Evolutionary conservation across 2,797 vertebrate species (phyloP), one percentile per base, ranked within the genome.

Genomic region (Malurus splendens): DNA sequence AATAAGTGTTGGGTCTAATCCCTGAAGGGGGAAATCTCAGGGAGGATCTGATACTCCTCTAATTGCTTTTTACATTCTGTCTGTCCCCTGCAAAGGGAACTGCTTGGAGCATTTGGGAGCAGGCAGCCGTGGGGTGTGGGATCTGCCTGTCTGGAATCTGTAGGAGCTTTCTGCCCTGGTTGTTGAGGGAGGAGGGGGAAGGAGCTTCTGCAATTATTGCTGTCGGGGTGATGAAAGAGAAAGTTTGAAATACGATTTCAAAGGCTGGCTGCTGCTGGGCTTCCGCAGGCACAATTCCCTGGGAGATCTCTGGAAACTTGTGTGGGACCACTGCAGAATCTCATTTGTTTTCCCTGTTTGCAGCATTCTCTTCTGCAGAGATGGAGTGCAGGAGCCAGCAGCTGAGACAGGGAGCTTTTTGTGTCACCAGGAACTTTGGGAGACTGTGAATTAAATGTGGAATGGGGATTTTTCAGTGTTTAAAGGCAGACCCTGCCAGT

Each of bases 241-340:
- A 88, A 86, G 91, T 83, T 66, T 75, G 64, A 89, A 75, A 81
- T 22, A 14, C 0, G 4, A 59, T 84, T 86, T 92, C 90, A 86
- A 81, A 89, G 80, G 77, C 83, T 65, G 88, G 59, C 87, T 86
- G 93, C 92, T 94, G 76, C 90, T 74, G 76, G 67, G 89, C 91
- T 89, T 92, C 90, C 10, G 80, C 85, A 48, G 82, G 81, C 91
- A 51, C 42, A 90, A 82, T 92, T 90, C 91, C 90, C 82, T 8
- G 16, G 7, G 80, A 89, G 85, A 80, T 18, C 82, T 44, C 44
- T 23, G 85, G 70, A 47, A 75, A 86, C 66, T 87, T 75, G 70
- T 70, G 85, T 82, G 93, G 90, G 82, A 72, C 80, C 33, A 2
- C 82, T 87, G 90, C 85, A 48, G 90, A 93, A 87, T 72, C 90